These are phyloP conservation scores for Argyresthia albistria DNA, from an alignment of 2,888 invertebrate species.

Conservation along the genomic window DNA sequence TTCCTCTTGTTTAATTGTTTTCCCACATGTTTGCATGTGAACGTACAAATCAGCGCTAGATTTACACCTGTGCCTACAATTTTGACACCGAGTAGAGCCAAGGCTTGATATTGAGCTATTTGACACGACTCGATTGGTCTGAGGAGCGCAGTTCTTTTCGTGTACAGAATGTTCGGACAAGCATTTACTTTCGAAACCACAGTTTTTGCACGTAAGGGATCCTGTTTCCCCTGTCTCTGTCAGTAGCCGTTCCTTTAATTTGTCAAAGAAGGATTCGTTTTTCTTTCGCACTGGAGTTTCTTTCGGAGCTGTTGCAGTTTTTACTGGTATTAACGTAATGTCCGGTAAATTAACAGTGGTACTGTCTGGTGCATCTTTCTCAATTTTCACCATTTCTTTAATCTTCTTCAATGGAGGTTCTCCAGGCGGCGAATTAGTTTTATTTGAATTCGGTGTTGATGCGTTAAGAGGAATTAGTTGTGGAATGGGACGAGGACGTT, in stretches of 20 bases:
- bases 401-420: constrained; percentile 58
- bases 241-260: constrained; percentile 81
- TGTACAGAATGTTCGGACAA: constrained; percentile 86
- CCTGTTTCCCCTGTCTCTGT: constrained; percentile 76
- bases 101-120: constrained; percentile 57
- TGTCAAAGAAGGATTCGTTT: constrained; percentile 86
- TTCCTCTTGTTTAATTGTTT: constrained; percentile 40
- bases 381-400: constrained; percentile 26
- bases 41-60: constrained; percentile 83
- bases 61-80: constrained; percentile 89
- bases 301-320: constrained; percentile 25
- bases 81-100: constrained; percentile 86
- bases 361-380: constrained; percentile 17
- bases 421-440: constrained; percentile 29
- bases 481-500: constrained; percentile 76
- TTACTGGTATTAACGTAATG: constrained; percentile 36
- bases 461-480: constrained; percentile 81
- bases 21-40: constrained; percentile 82
- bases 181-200: constrained; percentile 85
- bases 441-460: constrained; percentile 54
- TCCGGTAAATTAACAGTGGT: constrained; percentile 28
- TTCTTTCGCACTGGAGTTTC: constrained; percentile 65
- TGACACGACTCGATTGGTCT: constrained; percentile 45
- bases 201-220: constrained; percentile 78
- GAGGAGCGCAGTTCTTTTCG: constrained; percentile 76